Evolutionary conservation across 2,888 invertebrate species (phyloP).

Genomic region (Aphodius sticticus): DNA sequence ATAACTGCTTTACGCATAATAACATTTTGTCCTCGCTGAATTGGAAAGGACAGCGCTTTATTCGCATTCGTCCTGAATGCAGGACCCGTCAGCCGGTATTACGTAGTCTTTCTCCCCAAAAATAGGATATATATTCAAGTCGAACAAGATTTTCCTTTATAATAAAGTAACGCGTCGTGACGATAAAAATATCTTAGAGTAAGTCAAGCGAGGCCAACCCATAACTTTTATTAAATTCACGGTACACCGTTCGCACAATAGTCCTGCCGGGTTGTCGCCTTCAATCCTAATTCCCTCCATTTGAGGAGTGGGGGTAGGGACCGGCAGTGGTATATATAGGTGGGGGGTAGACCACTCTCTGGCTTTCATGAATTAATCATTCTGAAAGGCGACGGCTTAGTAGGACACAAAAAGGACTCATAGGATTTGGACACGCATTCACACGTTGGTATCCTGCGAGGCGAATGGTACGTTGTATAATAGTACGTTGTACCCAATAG

Average conservation of each 20-base stretch:
- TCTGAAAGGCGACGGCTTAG: conserved; percentile 4
- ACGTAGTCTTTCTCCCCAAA: neutral
- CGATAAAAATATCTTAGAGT: neutral
- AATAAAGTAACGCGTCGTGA: neutral
- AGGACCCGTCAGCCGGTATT: neutral
- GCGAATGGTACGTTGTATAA: neutral
- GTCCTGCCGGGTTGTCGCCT: neutral
- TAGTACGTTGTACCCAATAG: neutral
- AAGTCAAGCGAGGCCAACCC: neutral
- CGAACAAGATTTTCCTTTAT: conserved; percentile 4
- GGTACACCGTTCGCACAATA: neutral
- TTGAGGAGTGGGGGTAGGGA: neutral
- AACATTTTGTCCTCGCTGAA: no score
- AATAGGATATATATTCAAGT: neutral
- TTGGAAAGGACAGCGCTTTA: no score
- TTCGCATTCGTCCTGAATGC: no score
- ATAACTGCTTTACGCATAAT: no score
- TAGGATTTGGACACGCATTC: neutral
- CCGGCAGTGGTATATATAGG: neutral
- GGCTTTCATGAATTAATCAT: conserved; percentile 4
- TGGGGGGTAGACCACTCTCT: neutral
- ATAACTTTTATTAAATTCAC: neutral
- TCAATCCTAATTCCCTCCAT: neutral
- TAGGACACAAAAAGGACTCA: neutral
- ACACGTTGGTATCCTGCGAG: neutral